phyloP scores from a whole-genome alignment of 2,797 vertebrate genomes.

The Neosilurus mollespiculum region DNA sequence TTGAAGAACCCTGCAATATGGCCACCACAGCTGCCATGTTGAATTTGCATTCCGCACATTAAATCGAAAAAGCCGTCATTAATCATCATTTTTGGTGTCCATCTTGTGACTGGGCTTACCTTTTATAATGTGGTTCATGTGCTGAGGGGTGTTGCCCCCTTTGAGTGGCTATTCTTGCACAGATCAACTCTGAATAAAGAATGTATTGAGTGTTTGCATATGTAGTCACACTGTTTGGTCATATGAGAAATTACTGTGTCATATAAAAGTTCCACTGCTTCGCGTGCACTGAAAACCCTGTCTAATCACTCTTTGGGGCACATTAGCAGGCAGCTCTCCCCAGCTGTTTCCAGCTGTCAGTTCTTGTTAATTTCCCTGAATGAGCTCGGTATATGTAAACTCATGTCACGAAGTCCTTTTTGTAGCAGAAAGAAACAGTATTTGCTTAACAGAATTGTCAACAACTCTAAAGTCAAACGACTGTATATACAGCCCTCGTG shows the following conservation, averaged over 20 bases:
- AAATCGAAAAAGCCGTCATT: too few relatives aligned
- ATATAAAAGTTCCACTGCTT: background rate
- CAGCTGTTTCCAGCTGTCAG: constrained; percentile 2
- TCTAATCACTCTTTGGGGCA: background rate
- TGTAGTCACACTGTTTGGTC: background rate
- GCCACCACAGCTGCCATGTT: too few relatives aligned
- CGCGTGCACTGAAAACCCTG: background rate
- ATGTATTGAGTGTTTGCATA: background rate
- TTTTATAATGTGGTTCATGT: too few relatives aligned
- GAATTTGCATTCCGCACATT: too few relatives aligned
- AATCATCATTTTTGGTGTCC: too few relatives aligned
- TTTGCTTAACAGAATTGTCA: constrained; percentile 7
- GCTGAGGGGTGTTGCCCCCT: too few relatives aligned
- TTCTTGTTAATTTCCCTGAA: constrained; percentile 13
- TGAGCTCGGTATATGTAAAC: background rate
- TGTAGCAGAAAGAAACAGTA: background rate
- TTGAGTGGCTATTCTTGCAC: background rate
- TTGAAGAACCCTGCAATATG: too few relatives aligned
- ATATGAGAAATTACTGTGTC: background rate
- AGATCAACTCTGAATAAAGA: background rate
- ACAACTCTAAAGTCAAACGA: constrained; percentile 9
- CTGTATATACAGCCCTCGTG: background rate
- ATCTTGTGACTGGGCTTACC: too few relatives aligned
- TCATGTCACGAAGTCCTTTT: background rate
- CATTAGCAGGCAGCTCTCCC: background rate